Evolutionary conservation across 1,140 invertebrate genomes (phyloP).

Genomic region (Pseudobourletiella spinata): DNA sequence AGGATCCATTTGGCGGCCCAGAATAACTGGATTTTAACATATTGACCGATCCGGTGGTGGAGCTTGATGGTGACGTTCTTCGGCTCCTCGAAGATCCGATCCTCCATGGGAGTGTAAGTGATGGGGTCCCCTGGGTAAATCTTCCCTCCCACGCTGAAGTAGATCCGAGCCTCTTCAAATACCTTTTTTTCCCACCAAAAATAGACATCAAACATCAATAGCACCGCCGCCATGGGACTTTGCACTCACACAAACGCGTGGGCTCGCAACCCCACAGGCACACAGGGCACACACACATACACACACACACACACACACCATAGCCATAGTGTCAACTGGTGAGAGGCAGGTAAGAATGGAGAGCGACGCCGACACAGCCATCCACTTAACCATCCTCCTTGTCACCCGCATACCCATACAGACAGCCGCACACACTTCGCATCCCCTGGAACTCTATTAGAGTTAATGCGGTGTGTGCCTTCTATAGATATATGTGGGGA

Average conservation of each 20-base stretch:
- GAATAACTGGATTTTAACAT: slow-evolving; percentile 66
- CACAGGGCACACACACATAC: no score
- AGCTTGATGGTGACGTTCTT: slow-evolving; percentile 74
- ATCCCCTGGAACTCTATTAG: no score
- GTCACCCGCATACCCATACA: no score
- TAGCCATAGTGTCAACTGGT: neutral
- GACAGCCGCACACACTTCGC: no score
- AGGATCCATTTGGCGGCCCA: slow-evolving; percentile 82
- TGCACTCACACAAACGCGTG: neutral
- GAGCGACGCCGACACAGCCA: slow-evolving; percentile 8
- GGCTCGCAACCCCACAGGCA: neutral
- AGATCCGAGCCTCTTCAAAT: slow-evolving; percentile 64
- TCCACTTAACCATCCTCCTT: neutral
- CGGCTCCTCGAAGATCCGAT: slow-evolving; percentile 70
- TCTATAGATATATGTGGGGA: neutral
- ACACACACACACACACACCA: no score
- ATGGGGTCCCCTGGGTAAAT: slow-evolving; percentile 64
- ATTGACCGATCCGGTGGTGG: slow-evolving; percentile 69
- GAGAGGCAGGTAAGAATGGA: slow-evolving; percentile 14
- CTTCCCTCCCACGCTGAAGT: slow-evolving; percentile 72
- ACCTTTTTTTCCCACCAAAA: slow-evolving; percentile 46
- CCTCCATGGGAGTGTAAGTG: slow-evolving; percentile 60
- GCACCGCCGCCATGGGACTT: neutral
- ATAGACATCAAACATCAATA: slow-evolving; percentile 24
- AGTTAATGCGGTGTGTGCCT: neutral